Conservation (phyloP, 2,797 vertebrate species). For the Chiroxiphia lanceolata region DNA sequence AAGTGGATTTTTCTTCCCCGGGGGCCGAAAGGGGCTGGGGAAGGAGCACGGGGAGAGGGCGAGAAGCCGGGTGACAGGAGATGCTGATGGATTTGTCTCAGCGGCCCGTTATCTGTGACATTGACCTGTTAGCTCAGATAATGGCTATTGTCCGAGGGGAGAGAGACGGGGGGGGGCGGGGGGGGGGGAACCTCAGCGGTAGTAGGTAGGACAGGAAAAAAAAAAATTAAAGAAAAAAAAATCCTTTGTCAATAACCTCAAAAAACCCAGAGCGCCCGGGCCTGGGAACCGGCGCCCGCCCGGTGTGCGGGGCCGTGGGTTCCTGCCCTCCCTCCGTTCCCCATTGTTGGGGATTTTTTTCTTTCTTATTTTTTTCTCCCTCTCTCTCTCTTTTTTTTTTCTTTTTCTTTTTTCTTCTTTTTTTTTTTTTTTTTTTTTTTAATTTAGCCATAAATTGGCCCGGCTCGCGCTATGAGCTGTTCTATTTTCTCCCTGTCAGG, state of each 20-base stretch:
- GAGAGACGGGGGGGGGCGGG: not conserved
- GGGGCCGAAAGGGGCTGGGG: not conserved
- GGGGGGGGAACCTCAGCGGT: slow-evolving; percentile 66
- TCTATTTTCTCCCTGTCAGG: slow-evolving; percentile 99
- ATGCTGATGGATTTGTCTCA: slow-evolving; percentile 84
- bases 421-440: slow-evolving; percentile 84
- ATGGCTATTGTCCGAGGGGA: slow-evolving; percentile 81
- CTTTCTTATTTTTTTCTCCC: slow-evolving; percentile 77
- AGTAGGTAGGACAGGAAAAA: slow-evolving; percentile 86
- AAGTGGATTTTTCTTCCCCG: slow-evolving; percentile 58
- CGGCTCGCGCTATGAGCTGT: slow-evolving; percentile 94
- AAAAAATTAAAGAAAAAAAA: slow-evolving; percentile 77
- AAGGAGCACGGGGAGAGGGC: not conserved
- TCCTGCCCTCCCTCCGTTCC: slow-evolving; percentile 86
- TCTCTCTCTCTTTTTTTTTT: slow-evolving; percentile 69
- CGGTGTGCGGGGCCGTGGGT: slow-evolving; percentile 87
- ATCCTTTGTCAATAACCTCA: slow-evolving; percentile 87
- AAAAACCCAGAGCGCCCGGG: slow-evolving; percentile 79
- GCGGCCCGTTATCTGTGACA: slow-evolving; percentile 87
- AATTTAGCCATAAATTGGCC: slow-evolving; percentile 99
- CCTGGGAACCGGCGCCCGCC: slow-evolving; percentile 87
- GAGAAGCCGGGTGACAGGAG: not conserved
- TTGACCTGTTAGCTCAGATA: slow-evolving; percentile 94
- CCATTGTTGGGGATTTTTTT: slow-evolving; percentile 86
- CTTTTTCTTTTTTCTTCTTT: rapidly evolving